These are phyloP conservation scores for Aphelenchoides bicaudatus DNA, from an alignment of 2,888 invertebrate genomes.

Conservation along the genomic window DNA sequence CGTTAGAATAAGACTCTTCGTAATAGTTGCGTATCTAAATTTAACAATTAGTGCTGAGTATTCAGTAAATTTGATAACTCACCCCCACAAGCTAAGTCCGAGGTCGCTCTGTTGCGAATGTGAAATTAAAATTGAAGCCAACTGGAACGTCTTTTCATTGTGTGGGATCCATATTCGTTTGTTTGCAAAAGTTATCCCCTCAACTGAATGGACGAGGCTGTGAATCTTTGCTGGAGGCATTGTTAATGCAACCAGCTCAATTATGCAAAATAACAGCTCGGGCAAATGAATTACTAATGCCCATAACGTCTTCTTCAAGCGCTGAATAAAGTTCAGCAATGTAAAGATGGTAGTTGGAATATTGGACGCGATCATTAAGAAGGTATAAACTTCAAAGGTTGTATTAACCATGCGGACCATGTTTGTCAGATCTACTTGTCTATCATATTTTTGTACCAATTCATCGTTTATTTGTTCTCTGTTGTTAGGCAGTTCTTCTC, in stretches of 20 bases:
- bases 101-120: slow-evolving; percentile 18
- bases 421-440: slow-evolving; percentile 25
- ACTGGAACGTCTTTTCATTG: slow-evolving; percentile 23
- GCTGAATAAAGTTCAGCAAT: slow-evolving; percentile 21
- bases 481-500: no score
- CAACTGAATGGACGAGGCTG: slow-evolving; percentile 19
- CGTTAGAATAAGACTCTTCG: slow-evolving; percentile 27
- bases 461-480: slow-evolving; percentile 21
- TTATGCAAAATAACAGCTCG: slow-evolving; percentile 21
- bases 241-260: slow-evolving; percentile 25
- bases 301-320: slow-evolving; percentile 11
- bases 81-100: slow-evolving; percentile 26
- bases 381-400: slow-evolving; percentile 27
- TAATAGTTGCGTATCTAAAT: no score
- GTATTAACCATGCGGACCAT: slow-evolving; percentile 21
- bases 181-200: slow-evolving; percentile 24
- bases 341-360: slow-evolving; percentile 31
- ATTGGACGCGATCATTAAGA: slow-evolving; percentile 21
- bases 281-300: slow-evolving; percentile 15
- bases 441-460: slow-evolving; percentile 20
- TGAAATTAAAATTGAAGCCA: not conserved
- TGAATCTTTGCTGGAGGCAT: slow-evolving; percentile 19
- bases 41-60: no score
- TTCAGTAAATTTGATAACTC: no score
- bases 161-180: slow-evolving; percentile 22